phyloP scores from a whole-genome alignment of 2,888 invertebrate genomes.

The Drosophila kuntzei region DNA sequence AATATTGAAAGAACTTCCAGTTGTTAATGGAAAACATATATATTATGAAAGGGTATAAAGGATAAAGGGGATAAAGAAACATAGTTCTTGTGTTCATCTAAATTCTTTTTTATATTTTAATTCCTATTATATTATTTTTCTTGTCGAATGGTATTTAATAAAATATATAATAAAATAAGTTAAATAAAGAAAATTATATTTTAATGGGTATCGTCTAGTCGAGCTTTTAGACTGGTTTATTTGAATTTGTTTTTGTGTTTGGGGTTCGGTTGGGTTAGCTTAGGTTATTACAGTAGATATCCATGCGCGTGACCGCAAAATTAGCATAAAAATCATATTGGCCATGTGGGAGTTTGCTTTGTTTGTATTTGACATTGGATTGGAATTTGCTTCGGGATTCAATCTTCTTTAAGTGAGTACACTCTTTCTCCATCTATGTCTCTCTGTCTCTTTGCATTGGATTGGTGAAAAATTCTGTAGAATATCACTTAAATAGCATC shows the following conservation, averaged over 20 bases:
- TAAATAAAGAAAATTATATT: background rate
- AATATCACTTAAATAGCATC: background rate
- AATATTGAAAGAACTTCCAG: background rate
- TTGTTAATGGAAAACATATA: no score
- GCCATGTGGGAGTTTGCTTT: slow-evolving; percentile 55
- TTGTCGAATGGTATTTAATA: no score
- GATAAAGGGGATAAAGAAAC: no score
- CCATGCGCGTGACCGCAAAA: slow-evolving; percentile 70
- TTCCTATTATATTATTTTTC: no score
- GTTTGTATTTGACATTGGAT: slow-evolving; percentile 15
- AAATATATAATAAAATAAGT: no score
- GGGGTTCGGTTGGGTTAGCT: slow-evolving; percentile 29
- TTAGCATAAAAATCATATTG: slow-evolving; percentile 82
- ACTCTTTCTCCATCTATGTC: background rate
- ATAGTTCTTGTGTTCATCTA: no score
- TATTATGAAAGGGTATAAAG: no score
- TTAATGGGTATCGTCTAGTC: slow-evolving; percentile 9
- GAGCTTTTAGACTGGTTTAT: background rate
- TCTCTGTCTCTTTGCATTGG: background rate
- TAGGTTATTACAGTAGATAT: slow-evolving; percentile 48
- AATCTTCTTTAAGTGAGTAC: background rate
- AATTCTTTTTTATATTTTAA: background rate
- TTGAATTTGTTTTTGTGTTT: slow-evolving; percentile 4
- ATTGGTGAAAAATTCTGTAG: background rate
- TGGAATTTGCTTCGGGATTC: slow-evolving; percentile 5